Conservation (phyloP, 2,113 vertebrate species). For the Pontoporia blainvillei region DNA sequence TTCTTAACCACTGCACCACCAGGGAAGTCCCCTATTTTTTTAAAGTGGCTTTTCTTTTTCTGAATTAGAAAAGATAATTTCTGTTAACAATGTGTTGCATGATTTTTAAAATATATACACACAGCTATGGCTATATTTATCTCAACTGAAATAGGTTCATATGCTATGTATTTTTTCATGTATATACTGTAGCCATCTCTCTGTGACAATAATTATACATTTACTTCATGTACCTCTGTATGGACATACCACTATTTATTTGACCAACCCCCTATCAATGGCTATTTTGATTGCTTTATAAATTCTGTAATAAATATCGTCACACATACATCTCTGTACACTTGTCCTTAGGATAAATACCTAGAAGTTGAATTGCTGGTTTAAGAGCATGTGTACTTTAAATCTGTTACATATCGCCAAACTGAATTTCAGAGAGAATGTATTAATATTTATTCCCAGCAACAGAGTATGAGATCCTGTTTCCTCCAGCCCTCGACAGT, state of each 20-base stretch:
- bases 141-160: background rate
- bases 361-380: background rate
- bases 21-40: background rate
- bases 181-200: background rate
- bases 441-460: background rate
- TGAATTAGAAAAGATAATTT: conserved; percentile 9
- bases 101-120: background rate
- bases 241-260: background rate
- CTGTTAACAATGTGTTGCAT: background rate
- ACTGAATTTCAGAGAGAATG: background rate
- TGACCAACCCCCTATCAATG: background rate
- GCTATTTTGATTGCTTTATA: background rate
- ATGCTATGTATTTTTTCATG: background rate
- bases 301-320: background rate
- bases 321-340: background rate
- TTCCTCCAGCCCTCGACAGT: background rate
- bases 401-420: background rate
- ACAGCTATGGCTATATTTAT: background rate
- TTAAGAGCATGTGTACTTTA: background rate
- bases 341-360: background rate
- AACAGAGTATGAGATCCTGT: background rate
- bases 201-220: background rate
- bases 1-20: no score
- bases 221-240: background rate
- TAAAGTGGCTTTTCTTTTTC: background rate